Percentiles rank a stretch among this genome's conserved stretches.
Evolutionary conservation across 2,113 vertebrate species (phyloP).

Genomic region (Camelus dromedarius): DNA sequence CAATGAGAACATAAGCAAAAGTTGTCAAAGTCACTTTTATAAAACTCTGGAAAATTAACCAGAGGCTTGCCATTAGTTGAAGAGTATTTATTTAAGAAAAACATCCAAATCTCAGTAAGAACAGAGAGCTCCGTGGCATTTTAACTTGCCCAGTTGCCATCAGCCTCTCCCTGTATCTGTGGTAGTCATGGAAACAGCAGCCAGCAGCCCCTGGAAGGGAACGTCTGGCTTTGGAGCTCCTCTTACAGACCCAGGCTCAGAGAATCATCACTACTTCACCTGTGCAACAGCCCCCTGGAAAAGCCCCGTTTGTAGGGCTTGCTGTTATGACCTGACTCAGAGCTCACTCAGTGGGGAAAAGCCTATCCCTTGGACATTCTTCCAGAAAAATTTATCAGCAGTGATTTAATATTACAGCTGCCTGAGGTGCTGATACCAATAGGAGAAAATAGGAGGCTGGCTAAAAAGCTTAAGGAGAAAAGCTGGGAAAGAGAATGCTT

Average conservation of each 20-base stretch:
- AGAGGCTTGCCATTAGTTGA: neutral
- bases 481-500: neutral
- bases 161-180: neutral
- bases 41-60: neutral
- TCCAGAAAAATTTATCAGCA: neutral
- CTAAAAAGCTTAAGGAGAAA: neutral
- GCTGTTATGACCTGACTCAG: neutral
- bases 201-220: neutral
- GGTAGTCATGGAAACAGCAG: neutral
- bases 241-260: neutral
- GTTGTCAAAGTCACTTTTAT: neutral
- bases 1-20: neutral
- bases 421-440: neutral
- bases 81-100: constrained; percentile 2
- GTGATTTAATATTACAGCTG: neutral
- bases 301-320: neutral
- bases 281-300: neutral
- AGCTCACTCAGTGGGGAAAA: neutral
- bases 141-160: neutral
- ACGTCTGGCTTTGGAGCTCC: neutral
- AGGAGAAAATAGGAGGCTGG: neutral
- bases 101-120: neutral
- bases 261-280: neutral
- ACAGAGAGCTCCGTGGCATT: neutral
- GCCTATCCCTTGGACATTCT: neutral